Base-by-base conservation (phyloP, 1,140 invertebrate genomes). In the Drosophila sp. region DNA sequence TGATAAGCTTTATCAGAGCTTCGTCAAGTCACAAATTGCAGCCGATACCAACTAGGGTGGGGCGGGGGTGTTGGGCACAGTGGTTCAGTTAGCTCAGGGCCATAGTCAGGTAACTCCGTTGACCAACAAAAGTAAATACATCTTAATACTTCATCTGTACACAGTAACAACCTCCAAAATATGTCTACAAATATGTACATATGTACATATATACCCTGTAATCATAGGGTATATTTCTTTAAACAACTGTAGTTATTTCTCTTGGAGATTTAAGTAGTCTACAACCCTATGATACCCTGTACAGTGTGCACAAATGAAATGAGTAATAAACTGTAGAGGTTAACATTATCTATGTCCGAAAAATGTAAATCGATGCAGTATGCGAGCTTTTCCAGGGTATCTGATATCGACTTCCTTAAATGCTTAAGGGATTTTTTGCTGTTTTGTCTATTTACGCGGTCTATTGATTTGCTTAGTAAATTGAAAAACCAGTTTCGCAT, bases 401-500 rank as follows among this genome's bases (percentile, higher is more conserved):
- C 2, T 27, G 7, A 50, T 38, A 56, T 60, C 41, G 54, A 2
- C 6, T 3, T 3, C 3, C 11, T 41, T 1, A n/a, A 17, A n/a
- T 41, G 23, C 4, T 50, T 27, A 27, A 50, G 8, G 25, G 44
- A 50, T 50, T 50, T 7, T 23, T 47, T 1, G 6, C n/a, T 47
- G 6, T 47, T 17, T 50, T 50, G 23, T 27, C 44, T 50, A 50
- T 50, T 50, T 23, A 10, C 44, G 23, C 8, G 3, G 35, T n/a
- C 11, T 41, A n/a, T 3, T 50, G 44, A 7, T 27, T 27, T 27
- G 23, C 7, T 50, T 50, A 10, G 44, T 50, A 50, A 50, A 50
- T 50, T 50, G 44, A 50, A 50, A 50, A 50, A 50, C 44, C 44
- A 50, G 44, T 50, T 50, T 50, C 81, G 74, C 74, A 86, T 81